phyloP scores from a whole-genome alignment of 2,113 vertebrate species.

The Rallus limicola region DNA sequence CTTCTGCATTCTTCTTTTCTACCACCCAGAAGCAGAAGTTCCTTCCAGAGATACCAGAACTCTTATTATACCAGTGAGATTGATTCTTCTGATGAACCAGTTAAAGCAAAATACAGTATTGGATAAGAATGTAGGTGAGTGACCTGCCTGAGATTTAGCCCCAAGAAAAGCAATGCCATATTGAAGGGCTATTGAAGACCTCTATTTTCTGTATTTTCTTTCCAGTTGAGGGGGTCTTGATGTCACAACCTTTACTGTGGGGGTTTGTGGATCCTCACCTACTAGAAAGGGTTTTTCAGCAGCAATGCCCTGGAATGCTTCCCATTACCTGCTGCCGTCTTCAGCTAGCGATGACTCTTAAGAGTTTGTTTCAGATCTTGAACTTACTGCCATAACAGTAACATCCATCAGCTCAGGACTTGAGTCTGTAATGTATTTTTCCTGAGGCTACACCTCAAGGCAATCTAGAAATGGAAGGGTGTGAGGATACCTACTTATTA shows the following conservation, averaged over 20 bases:
- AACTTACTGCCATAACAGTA: not conserved
- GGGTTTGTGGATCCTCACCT: not conserved
- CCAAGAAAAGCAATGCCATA: not conserved
- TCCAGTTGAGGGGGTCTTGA: not conserved
- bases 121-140: not conserved
- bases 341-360: not conserved
- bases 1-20: conserved; percentile 22
- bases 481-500: not conserved
- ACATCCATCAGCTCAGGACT: conserved; percentile 5
- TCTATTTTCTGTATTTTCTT: not conserved
- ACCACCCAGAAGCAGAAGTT: not conserved
- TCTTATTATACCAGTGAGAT: not conserved
- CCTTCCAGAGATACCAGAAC: conserved; percentile 6
- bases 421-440: conserved; percentile 28
- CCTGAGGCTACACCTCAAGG: conserved; percentile 57
- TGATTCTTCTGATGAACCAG: conserved; percentile 28
- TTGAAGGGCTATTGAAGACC: not conserved
- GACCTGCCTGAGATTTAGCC: conserved; percentile 3
- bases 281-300: not conserved
- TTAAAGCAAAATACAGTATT: not conserved
- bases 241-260: not conserved
- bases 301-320: not conserved
- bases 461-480: conserved; percentile 31
- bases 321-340: not conserved
- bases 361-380: not conserved